A percentile compares a stretch with the other conserved stretches of the same genome.
Conservation (phyloP, 2,113 vertebrate species). For the Burhinus oedicnemus region DNA sequence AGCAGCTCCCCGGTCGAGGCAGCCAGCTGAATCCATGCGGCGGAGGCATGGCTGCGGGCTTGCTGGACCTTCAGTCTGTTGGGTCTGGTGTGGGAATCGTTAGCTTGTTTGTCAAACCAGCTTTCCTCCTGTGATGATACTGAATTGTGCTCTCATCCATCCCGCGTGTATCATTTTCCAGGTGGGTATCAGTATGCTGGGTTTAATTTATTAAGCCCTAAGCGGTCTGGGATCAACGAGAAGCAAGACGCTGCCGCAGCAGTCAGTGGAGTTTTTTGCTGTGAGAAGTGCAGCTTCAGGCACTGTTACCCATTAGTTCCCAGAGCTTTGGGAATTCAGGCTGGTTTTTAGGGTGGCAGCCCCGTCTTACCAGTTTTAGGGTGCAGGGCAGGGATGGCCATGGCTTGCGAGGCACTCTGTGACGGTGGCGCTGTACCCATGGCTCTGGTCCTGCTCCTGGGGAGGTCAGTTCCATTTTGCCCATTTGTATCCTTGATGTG, state of each 20-base stretch:
- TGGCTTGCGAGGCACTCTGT: fast-evolving
- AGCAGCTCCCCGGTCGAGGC: not conserved
- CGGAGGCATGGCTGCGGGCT: not conserved
- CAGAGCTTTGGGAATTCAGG: not conserved
- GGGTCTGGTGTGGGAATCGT: not conserved
- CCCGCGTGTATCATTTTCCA: not conserved
- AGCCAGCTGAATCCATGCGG: no score
- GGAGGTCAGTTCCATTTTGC: not conserved
- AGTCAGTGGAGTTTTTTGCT: not conserved
- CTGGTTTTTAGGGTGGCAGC: not conserved
- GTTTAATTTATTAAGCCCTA: not conserved
- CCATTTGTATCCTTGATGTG: fast-evolving
- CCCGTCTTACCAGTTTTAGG: not conserved
- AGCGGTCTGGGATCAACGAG: fast-evolving
- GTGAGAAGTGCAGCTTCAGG: no score
- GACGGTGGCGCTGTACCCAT: fast-evolving
- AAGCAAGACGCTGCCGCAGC: fast-evolving
- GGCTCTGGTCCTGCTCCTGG: not conserved
- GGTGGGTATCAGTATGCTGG: not conserved
- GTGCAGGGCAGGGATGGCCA: fast-evolving
- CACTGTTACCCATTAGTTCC: fast-evolving
- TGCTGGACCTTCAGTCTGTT: not conserved
- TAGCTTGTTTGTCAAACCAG: not conserved
- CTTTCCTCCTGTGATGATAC: not conserved
- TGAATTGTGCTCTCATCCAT: not conserved